Evolutionary conservation across 1,140 invertebrate species (phyloP), one percentile per base, ranked within the genome.

Genomic region (Luehdorfia chinensis): DNA sequence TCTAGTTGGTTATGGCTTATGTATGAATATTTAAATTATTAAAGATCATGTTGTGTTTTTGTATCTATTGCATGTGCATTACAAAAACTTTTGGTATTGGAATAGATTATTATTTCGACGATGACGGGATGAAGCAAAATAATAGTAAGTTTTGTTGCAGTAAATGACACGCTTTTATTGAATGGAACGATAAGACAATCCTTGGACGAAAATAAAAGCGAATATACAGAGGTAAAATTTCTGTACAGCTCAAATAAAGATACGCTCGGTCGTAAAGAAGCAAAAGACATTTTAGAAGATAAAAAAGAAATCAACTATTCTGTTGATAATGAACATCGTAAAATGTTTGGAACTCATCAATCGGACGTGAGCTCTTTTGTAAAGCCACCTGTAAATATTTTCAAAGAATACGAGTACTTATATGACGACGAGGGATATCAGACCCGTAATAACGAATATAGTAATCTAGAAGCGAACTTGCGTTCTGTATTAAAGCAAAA

Each of bases 351-450:
- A 8, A 19, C 16, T 12, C 4, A 37, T 21, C 19, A 21, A 21
- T 21, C 6, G 1, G 12, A 37, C 18, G 1, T 4, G 1, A 37
- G 12, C 21, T 19, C 12, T 23, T 8, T 16, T n/a, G 5, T 39
- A 13, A 52, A 18, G 33, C 37, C 27, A 16, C 15, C 25, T 27
- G 50, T 36, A 28, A 39, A 67, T 13, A 36, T 66, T 15, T 56
- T 63, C 13, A 54, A 64, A 32, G 66, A 76, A 37, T 74, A 75
- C 47, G 56, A 62, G 36, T 73, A 75, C 16, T 30, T 47, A 19
- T 59, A 68, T 31, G 55, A 55, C 11, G 58, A 58, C 32, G 52
- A 57, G 30, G 32, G n/a, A 30, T 39, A 27, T 25, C 41, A 37
- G 12, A 31, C 19, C 5, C 28, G n/a, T 9, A 13, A 15, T 11